These are phyloP conservation scores for Sebastes fasciatus DNA, from an alignment of 2,113 vertebrate genomes.

Conservation along the genomic window DNA sequence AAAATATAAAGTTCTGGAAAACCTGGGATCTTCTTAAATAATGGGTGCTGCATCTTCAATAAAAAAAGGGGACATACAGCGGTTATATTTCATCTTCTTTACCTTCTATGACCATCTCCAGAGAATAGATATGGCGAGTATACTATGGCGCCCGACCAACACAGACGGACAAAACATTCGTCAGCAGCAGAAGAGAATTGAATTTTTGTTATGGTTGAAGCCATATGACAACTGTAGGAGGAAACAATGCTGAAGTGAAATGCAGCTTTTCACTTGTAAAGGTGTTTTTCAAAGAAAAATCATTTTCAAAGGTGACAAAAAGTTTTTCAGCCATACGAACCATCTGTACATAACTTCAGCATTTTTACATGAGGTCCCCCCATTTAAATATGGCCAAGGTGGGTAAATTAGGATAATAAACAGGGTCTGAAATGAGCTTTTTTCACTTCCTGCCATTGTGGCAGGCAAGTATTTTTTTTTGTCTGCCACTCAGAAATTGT, in stretches of 20 bases:
- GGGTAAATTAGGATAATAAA: neutral
- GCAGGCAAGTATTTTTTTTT: no score
- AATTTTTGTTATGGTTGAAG: neutral
- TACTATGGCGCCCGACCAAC: no score
- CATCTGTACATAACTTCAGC: conserved; percentile 10
- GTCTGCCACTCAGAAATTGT: no score
- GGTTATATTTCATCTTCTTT: neutral
- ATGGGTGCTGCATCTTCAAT: neutral
- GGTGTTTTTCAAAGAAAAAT: neutral
- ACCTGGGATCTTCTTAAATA: neutral
- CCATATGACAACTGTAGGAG: neutral
- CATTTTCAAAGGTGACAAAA: neutral
- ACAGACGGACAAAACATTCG: neutral
- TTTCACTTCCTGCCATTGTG: no score
- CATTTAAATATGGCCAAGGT: neutral
- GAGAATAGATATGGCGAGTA: neutral
- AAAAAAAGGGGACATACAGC: neutral
- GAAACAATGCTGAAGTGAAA: neutral
- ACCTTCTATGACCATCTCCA: conserved; percentile 1
- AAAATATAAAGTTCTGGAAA: neutral
- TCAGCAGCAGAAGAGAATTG: neutral
- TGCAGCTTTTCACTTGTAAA: neutral
- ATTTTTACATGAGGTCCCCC: neutral
- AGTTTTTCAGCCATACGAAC: conserved; percentile 1
- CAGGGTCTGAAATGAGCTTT: no score